Conservation (phyloP, 1,140 invertebrate genomes). For the Megathymus violae region DNA sequence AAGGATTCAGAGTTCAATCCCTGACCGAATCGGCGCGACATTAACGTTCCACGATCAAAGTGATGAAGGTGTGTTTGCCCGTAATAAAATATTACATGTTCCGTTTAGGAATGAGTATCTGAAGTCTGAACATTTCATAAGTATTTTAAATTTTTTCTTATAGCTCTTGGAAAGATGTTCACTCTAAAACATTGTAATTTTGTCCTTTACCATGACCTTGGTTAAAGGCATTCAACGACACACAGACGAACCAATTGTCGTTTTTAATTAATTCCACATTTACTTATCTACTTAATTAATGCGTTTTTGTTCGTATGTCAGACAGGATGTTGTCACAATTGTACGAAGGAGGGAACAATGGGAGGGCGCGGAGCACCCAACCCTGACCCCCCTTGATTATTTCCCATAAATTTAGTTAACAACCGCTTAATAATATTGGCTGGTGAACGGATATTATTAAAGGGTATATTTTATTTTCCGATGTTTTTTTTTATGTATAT, state of each 20-base stretch:
- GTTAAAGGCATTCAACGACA: too few species aligned
- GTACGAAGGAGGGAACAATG: conserved; percentile 39
- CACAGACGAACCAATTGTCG: background rate
- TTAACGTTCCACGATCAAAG: too few species aligned
- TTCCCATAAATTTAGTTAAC: conserved; percentile 8
- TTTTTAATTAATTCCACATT: conserved; percentile 11
- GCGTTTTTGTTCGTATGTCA: conserved; percentile 32
- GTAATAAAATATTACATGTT: too few species aligned
- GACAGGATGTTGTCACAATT: conserved; percentile 44
- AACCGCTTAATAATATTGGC: conserved; percentile 9
- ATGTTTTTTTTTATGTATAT: background rate
- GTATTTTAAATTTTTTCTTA: too few species aligned
- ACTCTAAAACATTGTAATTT: too few species aligned
- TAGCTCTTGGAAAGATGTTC: too few species aligned
- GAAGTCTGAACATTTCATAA: too few species aligned
- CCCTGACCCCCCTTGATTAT: conserved; percentile 42
- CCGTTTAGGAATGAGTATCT: too few species aligned
- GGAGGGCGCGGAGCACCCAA: conserved; percentile 41
- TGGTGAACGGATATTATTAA: conserved; percentile 1
- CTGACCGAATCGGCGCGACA: too few species aligned
- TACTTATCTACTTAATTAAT: conserved; percentile 25
- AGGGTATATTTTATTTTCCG: background rate
- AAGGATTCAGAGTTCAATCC: too few species aligned
- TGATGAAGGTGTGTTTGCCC: too few species aligned
- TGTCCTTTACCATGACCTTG: background rate